Conservation (phyloP, 2,888 invertebrate species). For the Acronicta aceris region DNA sequence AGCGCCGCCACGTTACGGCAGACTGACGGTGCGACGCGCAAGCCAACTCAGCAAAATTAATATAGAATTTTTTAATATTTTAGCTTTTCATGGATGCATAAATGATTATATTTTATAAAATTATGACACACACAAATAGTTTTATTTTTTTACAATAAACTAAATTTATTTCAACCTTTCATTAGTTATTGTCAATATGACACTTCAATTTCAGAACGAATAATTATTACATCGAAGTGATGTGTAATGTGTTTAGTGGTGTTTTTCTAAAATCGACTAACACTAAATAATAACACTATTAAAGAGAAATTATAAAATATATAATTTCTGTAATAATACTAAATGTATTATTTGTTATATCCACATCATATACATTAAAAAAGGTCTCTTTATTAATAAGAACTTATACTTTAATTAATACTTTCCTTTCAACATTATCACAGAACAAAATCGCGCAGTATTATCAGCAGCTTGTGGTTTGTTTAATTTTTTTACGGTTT, state of each 20-base stretch:
- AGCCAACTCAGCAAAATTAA: conserved; percentile 85
- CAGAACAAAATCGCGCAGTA: too few relatives aligned
- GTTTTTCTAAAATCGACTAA: conserved; percentile 20
- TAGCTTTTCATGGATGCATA: conserved; percentile 4
- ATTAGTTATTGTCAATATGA: conserved; percentile 27
- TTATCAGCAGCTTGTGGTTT: too few relatives aligned
- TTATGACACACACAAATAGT: conserved; percentile 5
- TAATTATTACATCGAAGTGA: conserved; percentile 2
- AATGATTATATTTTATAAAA: conserved; percentile 5
- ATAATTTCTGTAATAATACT: too few relatives aligned
- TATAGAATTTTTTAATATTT: conserved; percentile 30
- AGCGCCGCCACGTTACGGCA: conserved; percentile 88
- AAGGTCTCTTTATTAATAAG: too few relatives aligned
- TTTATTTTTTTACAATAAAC: conserved; percentile 2
- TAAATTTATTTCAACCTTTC: neutral
- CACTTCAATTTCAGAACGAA: conserved; percentile 47
- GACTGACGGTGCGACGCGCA: conserved; percentile 82
- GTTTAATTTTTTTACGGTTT: too few relatives aligned
- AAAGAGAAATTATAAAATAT: too few relatives aligned
- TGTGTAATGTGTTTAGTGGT: neutral
- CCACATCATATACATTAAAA: too few relatives aligned
- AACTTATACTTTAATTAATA: too few relatives aligned
- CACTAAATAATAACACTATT: neutral
- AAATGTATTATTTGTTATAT: too few relatives aligned
- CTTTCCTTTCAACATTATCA: too few relatives aligned